These are phyloP conservation scores for Forbesichthys papilliferus DNA, from an alignment of 2,113 vertebrate species.

Conservation along the genomic window DNA sequence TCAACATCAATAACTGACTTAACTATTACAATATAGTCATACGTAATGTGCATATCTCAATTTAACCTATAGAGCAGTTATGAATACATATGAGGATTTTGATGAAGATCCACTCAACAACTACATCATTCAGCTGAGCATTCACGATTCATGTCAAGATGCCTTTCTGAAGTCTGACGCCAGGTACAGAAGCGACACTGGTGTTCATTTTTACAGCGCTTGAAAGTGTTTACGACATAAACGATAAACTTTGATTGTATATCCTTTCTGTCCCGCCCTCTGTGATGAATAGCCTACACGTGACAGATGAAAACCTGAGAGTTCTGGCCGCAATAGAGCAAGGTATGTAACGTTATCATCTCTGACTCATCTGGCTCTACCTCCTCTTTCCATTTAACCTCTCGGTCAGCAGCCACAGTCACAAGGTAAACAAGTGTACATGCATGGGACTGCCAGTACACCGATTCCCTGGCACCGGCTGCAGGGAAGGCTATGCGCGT, in stretches of 20 bases:
- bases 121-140: constrained; percentile 78
- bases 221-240: no score
- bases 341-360: constrained; percentile 65
- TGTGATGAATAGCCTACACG: constrained; percentile 70
- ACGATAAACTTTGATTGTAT: neutral
- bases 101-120: constrained; percentile 77
- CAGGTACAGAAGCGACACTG: constrained; percentile 70
- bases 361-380: neutral
- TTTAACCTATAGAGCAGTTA: constrained; percentile 40
- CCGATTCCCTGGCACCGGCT: constrained; percentile 1
- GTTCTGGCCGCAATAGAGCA: constrained; percentile 79
- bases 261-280: constrained; percentile 33
- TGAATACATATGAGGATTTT: constrained; percentile 72
- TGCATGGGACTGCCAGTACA: constrained; percentile 10
- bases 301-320: constrained; percentile 79
- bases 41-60: neutral
- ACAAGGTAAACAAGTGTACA: constrained; percentile 20
- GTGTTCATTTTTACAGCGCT: no score
- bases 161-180: constrained; percentile 58
- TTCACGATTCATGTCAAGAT: constrained; percentile 76
- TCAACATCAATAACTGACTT: no score
- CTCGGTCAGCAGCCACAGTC: constrained; percentile 3
- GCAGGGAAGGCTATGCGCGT: neutral
- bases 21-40: neutral
- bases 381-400: neutral